Base-by-base conservation (phyloP, 2,797 vertebrate genomes). In the Chelon labrosus region DNA sequence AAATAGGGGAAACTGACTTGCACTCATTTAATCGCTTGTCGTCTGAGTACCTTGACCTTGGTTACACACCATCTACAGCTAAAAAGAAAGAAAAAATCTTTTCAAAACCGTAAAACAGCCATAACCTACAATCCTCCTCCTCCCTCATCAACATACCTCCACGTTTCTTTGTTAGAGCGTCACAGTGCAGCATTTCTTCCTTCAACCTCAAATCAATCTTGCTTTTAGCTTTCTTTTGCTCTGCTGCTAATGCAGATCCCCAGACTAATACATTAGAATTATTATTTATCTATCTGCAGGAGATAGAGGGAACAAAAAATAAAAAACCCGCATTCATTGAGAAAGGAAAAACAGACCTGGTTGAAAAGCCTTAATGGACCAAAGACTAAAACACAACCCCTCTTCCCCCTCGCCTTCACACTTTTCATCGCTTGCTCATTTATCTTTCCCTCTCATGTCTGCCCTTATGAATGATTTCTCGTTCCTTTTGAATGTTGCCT, bases 171-270 rank as follows among this genome's bases (percentile, higher is more conserved):
- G 67, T 90, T 59, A 84, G 58, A 77, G 65, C 60, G 70, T 73
- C 72, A 49, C 58, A 75, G 79, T 77, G 69, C 62, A 83, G 73
- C 72, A 63, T 73, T 85, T 76, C 60, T 59, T 69, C 66, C 65
- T 44, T 67, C 35, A 70, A 69, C 41, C 67, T 35, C 49, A 22
- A 54, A 85, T 87, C 64, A 70, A 79, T 86, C 80, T 82, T 78
- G 54, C 73, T 85, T 82, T 71, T 49, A 73, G 69, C 75, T 77
- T 62, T 74, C 63, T 68, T 75, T 73, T 64, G 73, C 75, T 71
- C 70, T 61, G 62, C 71, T 77, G 66, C 78, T 71, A 85, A 91
- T 85, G 90, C 77, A 77, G 71, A 77, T 86, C 82, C 69, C 53
- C 68, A 47, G 65, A 80, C 70, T 70, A 80, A 74, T 75, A 86